Base-by-base conservation (phyloP, 2,888 invertebrate genomes). In the Caenorhabditis sp. region DNA sequence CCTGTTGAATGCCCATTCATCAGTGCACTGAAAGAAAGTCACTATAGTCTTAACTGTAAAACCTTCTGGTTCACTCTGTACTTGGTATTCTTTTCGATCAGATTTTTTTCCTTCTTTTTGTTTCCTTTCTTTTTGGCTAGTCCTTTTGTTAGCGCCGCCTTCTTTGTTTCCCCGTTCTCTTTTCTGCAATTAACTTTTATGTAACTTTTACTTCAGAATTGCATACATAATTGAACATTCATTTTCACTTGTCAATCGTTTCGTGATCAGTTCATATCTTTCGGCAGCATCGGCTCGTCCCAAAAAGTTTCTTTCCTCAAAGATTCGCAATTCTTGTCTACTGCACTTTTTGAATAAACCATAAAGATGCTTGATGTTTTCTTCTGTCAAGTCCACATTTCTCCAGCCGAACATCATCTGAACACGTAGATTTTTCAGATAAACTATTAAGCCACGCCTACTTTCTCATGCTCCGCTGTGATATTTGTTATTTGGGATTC, bases 381-480 rank as follows among this genome's bases (percentile, higher is more conserved):
- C 79, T 0, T 70, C 64, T 41, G 31, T 56, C 24, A 79, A 41
- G 1, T 70, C 56, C n/a, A 79, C 64, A 31, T 38, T 56, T 14
- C 44, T 47, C 79, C 79, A 79, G 3, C 70, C 70, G 14, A 58
- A 64, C 28, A 79, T 31, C 12, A 79, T 72, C 79, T 79, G 16
- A 70, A 79, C 4, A 4, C 24, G 4, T 12, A 44, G 7, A 4
- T 16, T 38, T n/a, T 69, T 24, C 1, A 10, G 19, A 4, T 44
- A 14, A 35, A 54, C 38, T 10, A 38, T 12, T 10, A 12, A 10
- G 54, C 41, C 3, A n/a, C 12, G 44, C 64, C 51, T 14, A 79
- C 79, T 64, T 64, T 56, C 24, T 79, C 51, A 47, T 79, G 70
- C 19, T 79, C 64, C 6, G 54, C 10, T 35, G 70, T 56, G 44